phyloP scores from a whole-genome alignment of 2,888 invertebrate genomes.

The Augiades crinisus region DNA sequence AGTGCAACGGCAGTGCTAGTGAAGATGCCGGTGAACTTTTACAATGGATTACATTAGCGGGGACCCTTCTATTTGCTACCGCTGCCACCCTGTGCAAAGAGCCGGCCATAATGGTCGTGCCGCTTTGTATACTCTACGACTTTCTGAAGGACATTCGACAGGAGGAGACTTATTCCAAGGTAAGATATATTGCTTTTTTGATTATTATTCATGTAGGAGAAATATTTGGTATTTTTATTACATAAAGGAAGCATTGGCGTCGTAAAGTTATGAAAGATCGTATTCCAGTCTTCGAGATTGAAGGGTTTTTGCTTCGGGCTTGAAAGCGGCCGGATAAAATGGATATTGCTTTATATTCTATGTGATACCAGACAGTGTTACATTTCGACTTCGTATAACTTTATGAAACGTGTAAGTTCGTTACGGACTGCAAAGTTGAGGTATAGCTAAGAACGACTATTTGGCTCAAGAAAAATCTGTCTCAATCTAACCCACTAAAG shows the following conservation, averaged over 20 bases:
- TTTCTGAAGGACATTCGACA: constrained; percentile 82
- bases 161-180: constrained; percentile 79
- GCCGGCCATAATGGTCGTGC: constrained; percentile 95
- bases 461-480: constrained; percentile 39
- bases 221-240: constrained; percentile 22
- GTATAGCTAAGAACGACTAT: not conserved
- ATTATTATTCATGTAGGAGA: constrained; percentile 1
- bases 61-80: constrained; percentile 84
- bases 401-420: not conserved
- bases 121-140: constrained; percentile 95
- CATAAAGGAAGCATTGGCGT: constrained; percentile 30
- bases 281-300: constrained; percentile 43
- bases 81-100: constrained; percentile 97
- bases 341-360: constrained; percentile 35
- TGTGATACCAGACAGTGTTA: constrained; percentile 8
- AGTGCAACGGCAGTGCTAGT: constrained; percentile 67
- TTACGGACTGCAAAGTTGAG: not conserved
- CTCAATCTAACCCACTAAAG: constrained; percentile 42
- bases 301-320: constrained; percentile 44
- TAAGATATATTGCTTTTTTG: constrained; percentile 46
- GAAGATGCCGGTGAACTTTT: constrained; percentile 68
- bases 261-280: constrained; percentile 47
- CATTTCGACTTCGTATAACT: constrained; percentile 26
- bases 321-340: constrained; percentile 41
- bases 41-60: constrained; percentile 81